phyloP scores from a whole-genome alignment of 2,797 vertebrate species.

The Dryobates pubescens region DNA sequence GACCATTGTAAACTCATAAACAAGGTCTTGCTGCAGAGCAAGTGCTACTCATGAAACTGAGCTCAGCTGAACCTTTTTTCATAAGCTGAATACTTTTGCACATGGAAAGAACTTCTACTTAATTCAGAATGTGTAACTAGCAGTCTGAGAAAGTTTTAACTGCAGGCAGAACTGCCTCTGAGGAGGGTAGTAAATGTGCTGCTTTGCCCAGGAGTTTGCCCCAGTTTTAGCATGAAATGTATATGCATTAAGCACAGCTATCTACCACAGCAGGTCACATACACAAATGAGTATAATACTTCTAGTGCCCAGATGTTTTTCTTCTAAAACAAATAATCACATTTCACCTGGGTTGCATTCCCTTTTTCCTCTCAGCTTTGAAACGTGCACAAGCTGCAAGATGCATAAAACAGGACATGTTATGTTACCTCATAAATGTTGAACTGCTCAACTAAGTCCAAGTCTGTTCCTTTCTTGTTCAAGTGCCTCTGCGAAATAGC shows the following conservation, averaged over 20 bases:
- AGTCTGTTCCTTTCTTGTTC: constrained; percentile 93
- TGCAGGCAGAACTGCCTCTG: neutral
- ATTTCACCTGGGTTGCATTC: constrained; percentile 26
- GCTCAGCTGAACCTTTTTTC: neutral
- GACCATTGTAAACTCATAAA: constrained; percentile 34
- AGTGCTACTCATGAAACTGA: neutral
- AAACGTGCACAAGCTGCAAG: constrained; percentile 15
- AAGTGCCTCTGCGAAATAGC: constrained; percentile 89
- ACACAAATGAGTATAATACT: neutral
- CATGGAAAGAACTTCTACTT: neutral
- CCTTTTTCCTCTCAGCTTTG: neutral
- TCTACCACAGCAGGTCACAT: neutral
- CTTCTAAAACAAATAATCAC: constrained; percentile 53
- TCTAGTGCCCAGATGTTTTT: constrained; percentile 39
- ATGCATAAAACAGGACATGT: constrained; percentile 40
- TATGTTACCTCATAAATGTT: constrained; percentile 95
- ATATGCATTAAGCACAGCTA: neutral
- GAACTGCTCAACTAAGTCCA: constrained; percentile 94
- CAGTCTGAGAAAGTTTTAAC: constrained; percentile 26
- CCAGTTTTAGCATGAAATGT: neutral
- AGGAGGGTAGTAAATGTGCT: constrained; percentile 13
- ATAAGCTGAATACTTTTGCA: constrained; percentile 11
- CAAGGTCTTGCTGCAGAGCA: neutral
- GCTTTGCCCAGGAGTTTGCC: neutral
- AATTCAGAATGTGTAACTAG: neutral